A percentile compares a stretch with the other conserved stretches of the same genome.
These are phyloP conservation scores for Brassicogethes aeneus DNA, from an alignment of 2,888 invertebrate species.

Conservation along the genomic window DNA sequence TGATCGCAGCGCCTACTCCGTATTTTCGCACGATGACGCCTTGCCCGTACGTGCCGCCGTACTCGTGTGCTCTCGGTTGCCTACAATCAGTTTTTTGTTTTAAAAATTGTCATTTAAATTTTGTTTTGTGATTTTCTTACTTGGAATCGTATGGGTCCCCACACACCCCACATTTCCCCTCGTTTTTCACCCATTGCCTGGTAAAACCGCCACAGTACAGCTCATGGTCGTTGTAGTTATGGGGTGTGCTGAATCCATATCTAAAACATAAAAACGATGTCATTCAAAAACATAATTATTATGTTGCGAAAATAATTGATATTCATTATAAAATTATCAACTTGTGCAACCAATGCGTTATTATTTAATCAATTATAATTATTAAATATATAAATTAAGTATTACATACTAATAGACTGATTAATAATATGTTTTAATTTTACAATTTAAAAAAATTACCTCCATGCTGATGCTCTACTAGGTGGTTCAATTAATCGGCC, in stretches of 20 bases:
- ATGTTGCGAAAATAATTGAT: neutral
- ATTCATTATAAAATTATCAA: no score
- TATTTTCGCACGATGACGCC: constrained; percentile 77
- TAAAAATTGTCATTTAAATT: no score
- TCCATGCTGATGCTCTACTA: neutral
- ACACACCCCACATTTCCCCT: constrained; percentile 79
- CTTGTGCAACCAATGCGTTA: no score
- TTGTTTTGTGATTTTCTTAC: no score
- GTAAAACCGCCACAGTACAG: constrained; percentile 80
- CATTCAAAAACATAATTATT: no score
- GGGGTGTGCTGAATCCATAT: constrained; percentile 79
- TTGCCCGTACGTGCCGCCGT: constrained; percentile 74
- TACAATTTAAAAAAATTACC: no score
- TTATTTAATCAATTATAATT: no score
- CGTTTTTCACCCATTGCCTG: constrained; percentile 73
- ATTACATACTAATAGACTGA: no score
- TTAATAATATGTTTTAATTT: no score
- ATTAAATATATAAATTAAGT: no score
- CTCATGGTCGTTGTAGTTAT: constrained; percentile 85
- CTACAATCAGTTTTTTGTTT: no score
- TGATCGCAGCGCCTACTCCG: constrained; percentile 55
- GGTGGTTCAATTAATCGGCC: neutral
- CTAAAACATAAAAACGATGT: no score
- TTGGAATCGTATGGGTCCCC: constrained; percentile 74
- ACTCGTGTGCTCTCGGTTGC: constrained; percentile 69